These are phyloP conservation scores for Sphenodon punctatus DNA, from an alignment of 2,797 vertebrate species.

Conservation along the genomic window DNA sequence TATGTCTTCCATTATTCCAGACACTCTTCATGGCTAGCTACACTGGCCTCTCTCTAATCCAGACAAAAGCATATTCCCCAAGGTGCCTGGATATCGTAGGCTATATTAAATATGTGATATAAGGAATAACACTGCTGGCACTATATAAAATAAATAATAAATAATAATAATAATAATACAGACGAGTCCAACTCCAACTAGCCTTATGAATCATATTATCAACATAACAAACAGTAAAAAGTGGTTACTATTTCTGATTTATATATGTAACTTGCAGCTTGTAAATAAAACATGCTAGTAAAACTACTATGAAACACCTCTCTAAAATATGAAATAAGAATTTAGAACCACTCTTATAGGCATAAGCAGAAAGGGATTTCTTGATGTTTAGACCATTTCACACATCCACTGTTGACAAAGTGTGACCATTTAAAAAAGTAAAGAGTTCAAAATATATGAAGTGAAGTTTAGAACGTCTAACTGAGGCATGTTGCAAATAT, in stretches of 20 bases:
- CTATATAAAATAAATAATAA: no score
- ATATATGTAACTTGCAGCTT: background rate
- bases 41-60: no score
- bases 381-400: background rate
- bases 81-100: no score
- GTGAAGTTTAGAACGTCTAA: background rate
- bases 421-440: background rate
- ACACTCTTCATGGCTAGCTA: no score
- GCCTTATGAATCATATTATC: background rate
- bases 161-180: no score
- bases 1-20: no score
- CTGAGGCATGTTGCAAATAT: background rate
- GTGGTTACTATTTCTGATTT: background rate
- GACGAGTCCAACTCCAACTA: background rate
- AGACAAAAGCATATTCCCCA: no score
- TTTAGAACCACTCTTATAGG: background rate
- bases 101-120: no score
- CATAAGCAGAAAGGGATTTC: background rate
- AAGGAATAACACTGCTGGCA: no score
- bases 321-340: background rate
- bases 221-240: background rate
- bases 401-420: background rate
- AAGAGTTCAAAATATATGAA: background rate
- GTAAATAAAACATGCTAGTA: background rate
- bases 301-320: background rate